phyloP scores from a whole-genome alignment of 2,113 vertebrate genomes.

The Corythornis cristatus region DNA sequence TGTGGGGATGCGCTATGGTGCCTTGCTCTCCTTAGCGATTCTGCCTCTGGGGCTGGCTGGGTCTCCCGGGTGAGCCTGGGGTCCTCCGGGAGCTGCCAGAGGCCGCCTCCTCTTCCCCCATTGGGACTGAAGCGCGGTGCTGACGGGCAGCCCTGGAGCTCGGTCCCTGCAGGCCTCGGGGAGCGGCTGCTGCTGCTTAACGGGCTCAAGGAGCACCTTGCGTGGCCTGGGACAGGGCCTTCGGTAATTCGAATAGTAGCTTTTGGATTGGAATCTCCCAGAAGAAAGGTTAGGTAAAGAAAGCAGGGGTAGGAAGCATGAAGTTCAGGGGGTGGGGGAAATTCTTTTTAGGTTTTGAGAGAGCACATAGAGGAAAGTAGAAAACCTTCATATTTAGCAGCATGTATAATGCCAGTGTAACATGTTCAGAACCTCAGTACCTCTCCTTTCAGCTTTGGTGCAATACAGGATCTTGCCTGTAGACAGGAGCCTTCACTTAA shows the following conservation, averaged over 20 bases:
- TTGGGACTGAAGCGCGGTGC: accelerated
- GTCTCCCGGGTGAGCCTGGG: background rate
- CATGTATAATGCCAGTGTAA: background rate
- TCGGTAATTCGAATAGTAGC: accelerated
- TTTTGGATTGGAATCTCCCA: background rate
- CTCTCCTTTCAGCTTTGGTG: background rate
- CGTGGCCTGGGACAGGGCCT: background rate
- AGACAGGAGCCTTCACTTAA: background rate
- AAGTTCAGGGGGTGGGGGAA: background rate
- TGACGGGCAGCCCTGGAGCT: background rate
- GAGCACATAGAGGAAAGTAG: background rate
- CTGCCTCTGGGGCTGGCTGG: background rate
- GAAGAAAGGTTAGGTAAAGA: too few species aligned
- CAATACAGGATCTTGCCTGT: background rate
- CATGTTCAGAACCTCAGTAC: background rate
- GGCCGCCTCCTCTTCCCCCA: background rate
- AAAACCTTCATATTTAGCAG: background rate
- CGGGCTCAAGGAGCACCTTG: background rate
- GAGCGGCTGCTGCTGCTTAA: background rate
- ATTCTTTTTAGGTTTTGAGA: background rate
- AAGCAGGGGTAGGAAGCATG: background rate
- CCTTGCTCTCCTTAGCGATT: accelerated
- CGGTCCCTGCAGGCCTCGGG: background rate
- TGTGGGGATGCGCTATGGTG: background rate
- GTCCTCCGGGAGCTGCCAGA: accelerated